Percentiles rank a stretch among this genome's conserved stretches.
These are phyloP conservation scores for Isaurus tuberculatus DNA, from an alignment of 92 coral and sea anemone species.

Conservation along the genomic window DNA sequence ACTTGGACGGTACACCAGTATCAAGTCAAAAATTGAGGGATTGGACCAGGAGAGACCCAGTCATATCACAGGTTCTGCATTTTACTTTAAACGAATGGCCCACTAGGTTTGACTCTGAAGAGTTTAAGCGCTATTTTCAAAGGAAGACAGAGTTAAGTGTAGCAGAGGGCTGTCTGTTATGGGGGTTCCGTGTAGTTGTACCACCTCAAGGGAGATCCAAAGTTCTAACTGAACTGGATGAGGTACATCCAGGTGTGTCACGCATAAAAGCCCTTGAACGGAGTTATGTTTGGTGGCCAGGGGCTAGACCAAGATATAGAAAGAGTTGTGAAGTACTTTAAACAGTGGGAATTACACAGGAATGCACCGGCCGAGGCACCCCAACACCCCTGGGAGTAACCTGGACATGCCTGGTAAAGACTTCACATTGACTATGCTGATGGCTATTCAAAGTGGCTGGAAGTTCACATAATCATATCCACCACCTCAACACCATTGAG, in stretches of 20 bases:
- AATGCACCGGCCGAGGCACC: constrained; percentile 58
- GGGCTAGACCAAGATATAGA: constrained; percentile 49
- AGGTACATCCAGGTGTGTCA: constrained; percentile 64
- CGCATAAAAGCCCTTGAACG: constrained; percentile 59
- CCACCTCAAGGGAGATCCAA: constrained; percentile 58
- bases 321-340: background rate
- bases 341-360: background rate
- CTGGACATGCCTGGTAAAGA: constrained; percentile 52
- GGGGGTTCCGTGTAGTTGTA: constrained; percentile 39
- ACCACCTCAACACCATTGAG: background rate
- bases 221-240: constrained; percentile 59
- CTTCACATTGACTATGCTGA: constrained; percentile 57
- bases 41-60: constrained; percentile 75
- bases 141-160: constrained; percentile 38
- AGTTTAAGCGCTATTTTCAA: constrained; percentile 11
- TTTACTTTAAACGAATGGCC: too few relatives aligned
- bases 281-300: constrained; percentile 34
- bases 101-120: background rate
- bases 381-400: constrained; percentile 56
- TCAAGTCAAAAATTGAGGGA: constrained; percentile 50
- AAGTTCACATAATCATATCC: constrained; percentile 26
- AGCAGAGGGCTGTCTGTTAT: constrained; percentile 33
- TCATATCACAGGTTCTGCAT: constrained; percentile 59
- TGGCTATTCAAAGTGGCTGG: constrained; percentile 59
- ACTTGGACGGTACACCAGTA: constrained; percentile 61